These are phyloP conservation scores for Apodemia duryi DNA, from an alignment of 2,888 invertebrate species.

Conservation along the genomic window DNA sequence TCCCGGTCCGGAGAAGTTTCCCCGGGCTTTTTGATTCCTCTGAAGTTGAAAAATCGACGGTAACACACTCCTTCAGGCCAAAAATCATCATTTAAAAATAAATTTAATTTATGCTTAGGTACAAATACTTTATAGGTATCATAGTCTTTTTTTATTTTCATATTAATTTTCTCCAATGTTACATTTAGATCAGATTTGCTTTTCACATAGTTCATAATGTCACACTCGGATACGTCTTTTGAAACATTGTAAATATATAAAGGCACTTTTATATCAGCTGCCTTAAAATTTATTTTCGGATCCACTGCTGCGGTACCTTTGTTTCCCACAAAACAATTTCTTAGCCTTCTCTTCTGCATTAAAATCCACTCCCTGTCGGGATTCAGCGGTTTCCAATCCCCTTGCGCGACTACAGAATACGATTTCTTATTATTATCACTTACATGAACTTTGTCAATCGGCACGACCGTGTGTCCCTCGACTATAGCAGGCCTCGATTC, in stretches of 20 bases:
- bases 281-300: slow-evolving; percentile 25
- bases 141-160: slow-evolving; percentile 27
- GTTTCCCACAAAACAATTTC: slow-evolving; percentile 25
- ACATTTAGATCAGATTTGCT: slow-evolving; percentile 18
- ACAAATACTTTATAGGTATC: slow-evolving; percentile 32
- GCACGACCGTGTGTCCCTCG: slow-evolving; percentile 20
- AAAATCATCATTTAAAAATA: slow-evolving; percentile 29
- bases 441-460: background rate
- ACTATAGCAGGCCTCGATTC: slow-evolving; percentile 2
- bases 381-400: slow-evolving; percentile 17
- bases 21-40: background rate
- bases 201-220: slow-evolving; percentile 29
- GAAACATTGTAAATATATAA: slow-evolving; percentile 32
- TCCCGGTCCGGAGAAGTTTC: background rate
- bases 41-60: slow-evolving; percentile 30
- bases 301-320: slow-evolving; percentile 23
- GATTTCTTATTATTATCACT: no score
- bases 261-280: slow-evolving; percentile 30
- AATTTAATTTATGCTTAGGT: slow-evolving; percentile 25
- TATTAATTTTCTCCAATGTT: slow-evolving; percentile 21
- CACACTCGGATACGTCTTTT: slow-evolving; percentile 26
- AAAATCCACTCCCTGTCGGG: slow-evolving; percentile 19
- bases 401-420: background rate
- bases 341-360: slow-evolving; percentile 25
- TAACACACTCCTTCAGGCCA: slow-evolving; percentile 34